Conservation (phyloP, 2,797 vertebrate species). For the Betta splendens region DNA sequence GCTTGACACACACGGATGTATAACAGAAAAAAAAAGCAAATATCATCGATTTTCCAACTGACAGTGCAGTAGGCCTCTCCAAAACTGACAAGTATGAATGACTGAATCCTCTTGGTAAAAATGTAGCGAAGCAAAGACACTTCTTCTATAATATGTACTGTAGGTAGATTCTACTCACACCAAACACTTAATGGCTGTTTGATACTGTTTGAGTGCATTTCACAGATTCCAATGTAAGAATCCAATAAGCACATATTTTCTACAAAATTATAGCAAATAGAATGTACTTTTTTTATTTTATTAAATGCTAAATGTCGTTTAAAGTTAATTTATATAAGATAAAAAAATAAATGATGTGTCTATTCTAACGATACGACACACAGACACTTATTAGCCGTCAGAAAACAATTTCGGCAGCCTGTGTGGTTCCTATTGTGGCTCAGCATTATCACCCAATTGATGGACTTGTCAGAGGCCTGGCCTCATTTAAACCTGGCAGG, state of each 20-base stretch:
- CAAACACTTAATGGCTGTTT: no score
- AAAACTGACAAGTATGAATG: neutral
- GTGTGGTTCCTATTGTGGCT: conserved; percentile 44
- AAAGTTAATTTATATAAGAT: no score
- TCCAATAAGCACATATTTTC: no score
- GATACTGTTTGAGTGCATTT: no score
- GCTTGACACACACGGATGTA: conserved; percentile 4
- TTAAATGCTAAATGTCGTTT: no score
- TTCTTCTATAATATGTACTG: neutral
- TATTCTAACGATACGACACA: no score
- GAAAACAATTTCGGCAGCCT: conserved; percentile 49
- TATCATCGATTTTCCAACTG: neutral
- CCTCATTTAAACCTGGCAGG: conserved; percentile 56
- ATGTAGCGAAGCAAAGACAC: conserved; percentile 6
- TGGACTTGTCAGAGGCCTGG: conserved; percentile 64
- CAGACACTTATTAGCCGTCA: no score
- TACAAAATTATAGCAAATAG: no score
- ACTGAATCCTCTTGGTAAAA: conserved; percentile 7
- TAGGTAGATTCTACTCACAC: no score
- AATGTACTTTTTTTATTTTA: no score
- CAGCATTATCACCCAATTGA: conserved; percentile 67
- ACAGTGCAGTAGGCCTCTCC: neutral
- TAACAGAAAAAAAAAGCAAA: neutral
- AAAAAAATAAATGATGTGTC: conserved; percentile 1
- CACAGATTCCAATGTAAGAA: no score